Evolutionary conservation across 2,113 vertebrate species (phyloP).

Genomic region (Madoqua kirkii): DNA sequence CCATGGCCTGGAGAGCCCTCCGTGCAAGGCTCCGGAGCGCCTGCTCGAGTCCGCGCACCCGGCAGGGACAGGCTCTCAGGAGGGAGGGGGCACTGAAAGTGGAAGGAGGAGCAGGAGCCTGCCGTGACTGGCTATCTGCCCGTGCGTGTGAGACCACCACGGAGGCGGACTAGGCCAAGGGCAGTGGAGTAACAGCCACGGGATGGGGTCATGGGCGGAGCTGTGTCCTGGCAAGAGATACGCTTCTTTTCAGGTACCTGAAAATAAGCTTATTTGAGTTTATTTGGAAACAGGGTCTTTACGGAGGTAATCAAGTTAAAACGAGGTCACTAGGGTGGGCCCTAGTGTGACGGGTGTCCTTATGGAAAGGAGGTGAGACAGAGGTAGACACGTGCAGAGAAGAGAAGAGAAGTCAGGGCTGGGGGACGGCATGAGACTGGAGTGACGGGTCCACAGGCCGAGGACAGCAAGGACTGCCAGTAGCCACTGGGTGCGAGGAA

Average conservation of each 20-base stretch:
- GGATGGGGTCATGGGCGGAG: not conserved
- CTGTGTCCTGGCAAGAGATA: not conserved
- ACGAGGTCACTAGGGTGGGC: not conserved
- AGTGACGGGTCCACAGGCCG: not conserved
- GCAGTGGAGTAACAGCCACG: rapidly evolving
- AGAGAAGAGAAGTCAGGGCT: not conserved
- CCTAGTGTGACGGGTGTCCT: not conserved
- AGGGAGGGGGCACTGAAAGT: not conserved
- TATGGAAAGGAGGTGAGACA: not conserved
- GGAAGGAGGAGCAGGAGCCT: not conserved
- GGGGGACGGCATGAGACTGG: not conserved
- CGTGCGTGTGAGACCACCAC: rapidly evolving
- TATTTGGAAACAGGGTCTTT: not conserved
- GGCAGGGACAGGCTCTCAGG: not conserved
- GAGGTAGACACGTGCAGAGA: not conserved
- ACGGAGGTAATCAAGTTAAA: not conserved
- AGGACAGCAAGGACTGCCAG: no score
- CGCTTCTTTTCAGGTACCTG: not conserved
- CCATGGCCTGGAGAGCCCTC: rapidly evolving
- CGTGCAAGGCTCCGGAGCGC: not conserved
- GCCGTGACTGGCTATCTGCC: no score
- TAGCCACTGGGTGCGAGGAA: no score
- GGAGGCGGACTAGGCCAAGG: not conserved
- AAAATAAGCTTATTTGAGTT: not conserved
- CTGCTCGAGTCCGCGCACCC: not conserved